Conservation (phyloP, 2,113 vertebrate genomes). For the Hepsetus odoe region DNA sequence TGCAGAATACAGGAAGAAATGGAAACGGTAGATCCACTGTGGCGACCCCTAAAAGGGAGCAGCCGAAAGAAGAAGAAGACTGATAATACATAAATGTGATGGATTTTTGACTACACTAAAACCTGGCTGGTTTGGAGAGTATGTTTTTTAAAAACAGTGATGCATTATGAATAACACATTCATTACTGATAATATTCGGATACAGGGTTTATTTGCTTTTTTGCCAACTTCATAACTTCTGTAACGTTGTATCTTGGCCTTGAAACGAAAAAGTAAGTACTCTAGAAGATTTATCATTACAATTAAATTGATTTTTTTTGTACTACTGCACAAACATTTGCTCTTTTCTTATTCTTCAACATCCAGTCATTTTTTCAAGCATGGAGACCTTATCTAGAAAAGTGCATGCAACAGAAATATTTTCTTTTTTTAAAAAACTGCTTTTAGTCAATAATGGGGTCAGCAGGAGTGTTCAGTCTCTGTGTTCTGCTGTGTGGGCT, state of each 20-base stretch:
- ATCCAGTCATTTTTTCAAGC: conserved; percentile 24
- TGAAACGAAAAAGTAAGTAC: not conserved
- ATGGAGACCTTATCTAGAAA: not conserved
- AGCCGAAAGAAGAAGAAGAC: too few species aligned
- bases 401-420: conserved; percentile 4
- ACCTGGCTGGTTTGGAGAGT: too few species aligned
- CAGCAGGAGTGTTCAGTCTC: not conserved
- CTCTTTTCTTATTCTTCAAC: conserved; percentile 5
- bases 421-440: conserved; percentile 21
- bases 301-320: not conserved
- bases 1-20: too few species aligned
- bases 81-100: too few species aligned
- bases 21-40: too few species aligned
- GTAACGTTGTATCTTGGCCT: not conserved
- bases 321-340: not conserved
- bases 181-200: too few species aligned
- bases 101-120: too few species aligned
- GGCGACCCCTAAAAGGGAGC: too few species aligned
- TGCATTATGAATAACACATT: not conserved
- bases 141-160: not conserved
- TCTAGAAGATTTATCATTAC: not conserved
- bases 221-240: not conserved
- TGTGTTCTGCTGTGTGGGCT: conserved; percentile 14
- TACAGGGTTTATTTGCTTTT: not conserved
- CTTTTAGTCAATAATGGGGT: conserved; percentile 43